A percentile compares a stretch with the other conserved stretches of the same genome.
Evolutionary conservation across 2,888 invertebrate genomes (phyloP).

Genomic region (Lasiommata megera): DNA sequence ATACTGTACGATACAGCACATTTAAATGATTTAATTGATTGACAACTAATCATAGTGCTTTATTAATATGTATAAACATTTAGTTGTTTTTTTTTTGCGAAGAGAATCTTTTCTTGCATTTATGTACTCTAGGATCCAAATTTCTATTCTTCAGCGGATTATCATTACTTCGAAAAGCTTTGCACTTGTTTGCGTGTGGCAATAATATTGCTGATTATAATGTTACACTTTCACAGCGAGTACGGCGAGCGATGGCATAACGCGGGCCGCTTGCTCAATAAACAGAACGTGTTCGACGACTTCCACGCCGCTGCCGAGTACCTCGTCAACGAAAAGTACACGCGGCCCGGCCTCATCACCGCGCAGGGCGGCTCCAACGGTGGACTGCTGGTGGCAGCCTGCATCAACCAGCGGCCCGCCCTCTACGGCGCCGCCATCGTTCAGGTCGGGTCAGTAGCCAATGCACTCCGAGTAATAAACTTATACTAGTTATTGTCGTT

Average conservation of each 20-base stretch:
- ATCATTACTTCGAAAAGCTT: no score
- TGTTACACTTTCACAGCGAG: conserved; percentile 91
- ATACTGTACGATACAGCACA: no score
- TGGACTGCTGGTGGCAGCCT: conserved; percentile 96
- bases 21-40: no score
- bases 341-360: conserved; percentile 86
- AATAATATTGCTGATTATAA: no score
- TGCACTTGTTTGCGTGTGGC: no score
- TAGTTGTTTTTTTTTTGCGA: no score
- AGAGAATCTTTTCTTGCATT: no score
- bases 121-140: no score
- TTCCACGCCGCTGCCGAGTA: conserved; percentile 96
- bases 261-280: conserved; percentile 93
- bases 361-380: conserved; percentile 99
- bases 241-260: conserved; percentile 99
- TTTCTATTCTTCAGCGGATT: no score
- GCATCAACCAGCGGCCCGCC: conserved; percentile 96
- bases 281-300: conserved; percentile 99
- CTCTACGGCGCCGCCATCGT: conserved; percentile 95
- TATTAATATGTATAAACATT: no score
- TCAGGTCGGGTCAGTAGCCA: conserved; percentile 91
- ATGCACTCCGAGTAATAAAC: background rate
- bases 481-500: no score
- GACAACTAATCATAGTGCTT: no score
- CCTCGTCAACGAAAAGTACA: conserved; percentile 90